phyloP scores from a whole-genome alignment of 2,797 vertebrate species.

The Pogonophryne albipinna region DNA sequence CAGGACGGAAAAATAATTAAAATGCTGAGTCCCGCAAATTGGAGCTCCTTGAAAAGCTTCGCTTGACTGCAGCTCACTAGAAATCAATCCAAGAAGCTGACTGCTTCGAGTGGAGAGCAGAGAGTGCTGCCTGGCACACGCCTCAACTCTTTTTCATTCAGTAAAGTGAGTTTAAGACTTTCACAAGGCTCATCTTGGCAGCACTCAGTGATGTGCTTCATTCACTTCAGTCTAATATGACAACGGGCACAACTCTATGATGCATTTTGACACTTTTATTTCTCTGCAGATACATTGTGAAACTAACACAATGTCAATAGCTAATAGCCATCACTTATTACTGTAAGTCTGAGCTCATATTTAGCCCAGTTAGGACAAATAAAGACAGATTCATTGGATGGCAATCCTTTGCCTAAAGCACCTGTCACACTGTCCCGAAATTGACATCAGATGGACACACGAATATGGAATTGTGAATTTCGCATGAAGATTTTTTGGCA shows the following conservation, averaged over 20 bases:
- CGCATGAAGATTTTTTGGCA: no score
- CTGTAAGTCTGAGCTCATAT: constrained; percentile 39
- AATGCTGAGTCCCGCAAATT: constrained; percentile 61
- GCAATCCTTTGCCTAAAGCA: constrained; percentile 13
- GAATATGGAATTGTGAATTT: no score
- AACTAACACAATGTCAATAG: constrained; percentile 21
- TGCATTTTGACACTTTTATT: constrained; percentile 33
- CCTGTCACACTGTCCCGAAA: no score
- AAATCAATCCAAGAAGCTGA: constrained; percentile 68
- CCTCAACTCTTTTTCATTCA: constrained; percentile 36
- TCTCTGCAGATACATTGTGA: constrained; percentile 36
- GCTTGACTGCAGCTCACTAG: constrained; percentile 40
- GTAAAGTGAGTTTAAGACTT: constrained; percentile 40
- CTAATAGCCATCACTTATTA: constrained; percentile 56
- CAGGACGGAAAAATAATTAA: constrained; percentile 5
- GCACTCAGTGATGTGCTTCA: constrained; percentile 8
- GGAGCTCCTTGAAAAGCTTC: constrained; percentile 59
- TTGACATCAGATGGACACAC: no score
- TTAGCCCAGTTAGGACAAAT: constrained; percentile 45
- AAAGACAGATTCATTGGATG: constrained; percentile 45
- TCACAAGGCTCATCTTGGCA: constrained; percentile 11
- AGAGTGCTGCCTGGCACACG: constrained; percentile 18
- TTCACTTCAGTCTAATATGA: constrained; percentile 25
- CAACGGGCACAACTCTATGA: constrained; percentile 20
- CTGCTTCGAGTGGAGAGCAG: constrained; percentile 34